These are phyloP conservation scores for Odontomyia ornata DNA, from an alignment of 2,888 invertebrate species.

Conservation along the genomic window DNA sequence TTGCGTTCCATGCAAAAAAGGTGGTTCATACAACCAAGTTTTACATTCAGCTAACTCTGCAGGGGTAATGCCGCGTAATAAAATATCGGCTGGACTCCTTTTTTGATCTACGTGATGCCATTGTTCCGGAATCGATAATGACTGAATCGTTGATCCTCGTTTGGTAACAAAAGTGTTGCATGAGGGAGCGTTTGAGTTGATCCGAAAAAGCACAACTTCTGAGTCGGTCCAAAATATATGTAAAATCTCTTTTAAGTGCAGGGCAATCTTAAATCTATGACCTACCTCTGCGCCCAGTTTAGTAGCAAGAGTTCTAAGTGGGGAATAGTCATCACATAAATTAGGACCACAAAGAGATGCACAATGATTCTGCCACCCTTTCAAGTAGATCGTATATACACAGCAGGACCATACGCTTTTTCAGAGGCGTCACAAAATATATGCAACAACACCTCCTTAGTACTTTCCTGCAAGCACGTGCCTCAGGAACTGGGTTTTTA, in stretches of 20 bases:
- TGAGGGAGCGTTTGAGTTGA: background rate
- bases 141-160: background rate
- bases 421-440: too few relatives aligned
- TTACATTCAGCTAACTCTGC: background rate
- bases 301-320: too few relatives aligned
- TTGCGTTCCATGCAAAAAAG: background rate
- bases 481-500: too few relatives aligned
- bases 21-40: background rate
- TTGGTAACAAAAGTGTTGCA: background rate
- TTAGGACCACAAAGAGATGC: too few relatives aligned
- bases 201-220: background rate
- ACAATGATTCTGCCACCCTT: too few relatives aligned
- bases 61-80: background rate
- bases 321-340: too few relatives aligned
- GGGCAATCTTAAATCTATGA: background rate
- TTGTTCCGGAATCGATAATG: too few relatives aligned
- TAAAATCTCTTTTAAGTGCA: background rate
- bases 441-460: too few relatives aligned
- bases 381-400: too few relatives aligned
- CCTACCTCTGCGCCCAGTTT: too few relatives aligned
- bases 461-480: too few relatives aligned
- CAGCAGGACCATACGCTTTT: too few relatives aligned
- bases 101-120: background rate
- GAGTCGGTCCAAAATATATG: background rate
- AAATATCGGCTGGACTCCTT: background rate